A percentile compares a stretch with the other conserved stretches of the same genome.
These are phyloP conservation scores for Pteromalus puparum DNA, from an alignment of 1,140 invertebrate genomes.

Conservation along the genomic window DNA sequence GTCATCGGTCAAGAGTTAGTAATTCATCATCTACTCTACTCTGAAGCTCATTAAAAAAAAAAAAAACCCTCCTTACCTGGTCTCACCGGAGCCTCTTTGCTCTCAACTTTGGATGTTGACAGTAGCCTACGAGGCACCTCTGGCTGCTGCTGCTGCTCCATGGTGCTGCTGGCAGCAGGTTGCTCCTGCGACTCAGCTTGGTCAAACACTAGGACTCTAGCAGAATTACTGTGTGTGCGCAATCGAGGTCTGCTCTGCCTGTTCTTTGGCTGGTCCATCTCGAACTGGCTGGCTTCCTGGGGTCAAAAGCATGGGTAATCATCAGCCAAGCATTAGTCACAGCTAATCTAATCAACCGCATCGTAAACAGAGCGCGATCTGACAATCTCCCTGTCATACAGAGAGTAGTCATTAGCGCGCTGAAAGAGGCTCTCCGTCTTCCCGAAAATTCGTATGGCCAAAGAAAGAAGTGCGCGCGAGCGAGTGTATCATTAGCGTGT, in stretches of 20 bases:
- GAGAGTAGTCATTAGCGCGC: not conserved
- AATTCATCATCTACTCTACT: not conserved
- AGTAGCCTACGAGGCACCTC: constrained; percentile 58
- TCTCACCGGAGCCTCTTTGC: constrained; percentile 71
- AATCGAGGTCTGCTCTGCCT: constrained; percentile 73
- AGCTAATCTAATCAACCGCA: not conserved
- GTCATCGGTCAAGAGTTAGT: not conserved
- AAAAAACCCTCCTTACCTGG: constrained; percentile 59
- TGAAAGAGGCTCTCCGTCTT: not conserved
- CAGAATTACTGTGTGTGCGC: constrained; percentile 76
- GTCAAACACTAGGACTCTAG: constrained; percentile 76
- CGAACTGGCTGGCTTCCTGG: not conserved
- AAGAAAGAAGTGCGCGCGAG: not conserved
- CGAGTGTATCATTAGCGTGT: not conserved
- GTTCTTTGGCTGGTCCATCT: constrained; percentile 71
- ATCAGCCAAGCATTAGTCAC: not conserved
- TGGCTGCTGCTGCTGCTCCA: constrained; percentile 48
- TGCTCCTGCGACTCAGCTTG: constrained; percentile 64
- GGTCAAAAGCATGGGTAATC: not conserved
- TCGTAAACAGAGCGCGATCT: constrained; percentile 11
- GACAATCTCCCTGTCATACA: not conserved
- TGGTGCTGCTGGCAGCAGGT: constrained; percentile 52
- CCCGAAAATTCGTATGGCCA: not conserved
- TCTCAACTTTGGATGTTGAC: constrained; percentile 64
- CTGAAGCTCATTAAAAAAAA: not conserved